Percentiles rank a stretch among this genome's conserved stretches.
Conservation (phyloP, 2,888 invertebrate genomes). For the Aproaerema taeniolella region DNA sequence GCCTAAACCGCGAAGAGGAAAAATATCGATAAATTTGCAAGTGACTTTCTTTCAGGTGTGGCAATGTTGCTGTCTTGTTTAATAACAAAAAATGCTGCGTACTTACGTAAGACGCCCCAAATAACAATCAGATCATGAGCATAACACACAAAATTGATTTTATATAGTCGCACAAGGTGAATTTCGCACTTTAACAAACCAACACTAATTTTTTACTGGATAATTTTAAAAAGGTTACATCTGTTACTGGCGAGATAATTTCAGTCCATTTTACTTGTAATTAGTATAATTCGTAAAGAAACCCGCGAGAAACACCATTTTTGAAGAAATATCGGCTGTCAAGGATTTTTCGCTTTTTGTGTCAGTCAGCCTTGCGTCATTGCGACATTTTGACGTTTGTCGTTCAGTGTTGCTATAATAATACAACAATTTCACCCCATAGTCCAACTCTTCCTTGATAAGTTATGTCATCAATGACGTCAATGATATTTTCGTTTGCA, state of each 20-base stretch:
- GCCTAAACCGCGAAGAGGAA: background rate
- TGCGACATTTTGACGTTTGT: slow-evolving; percentile 56
- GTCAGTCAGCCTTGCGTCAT: slow-evolving; percentile 54
- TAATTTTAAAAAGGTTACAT: slow-evolving; percentile 35
- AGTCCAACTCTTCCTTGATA: no score
- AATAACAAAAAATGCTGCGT: slow-evolving; percentile 49
- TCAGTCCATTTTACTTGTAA: slow-evolving; percentile 52
- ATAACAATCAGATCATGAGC: slow-evolving; percentile 59
- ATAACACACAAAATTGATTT: slow-evolving; percentile 59
- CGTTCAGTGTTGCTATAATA: slow-evolving; percentile 17
- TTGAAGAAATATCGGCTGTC: slow-evolving; percentile 57
- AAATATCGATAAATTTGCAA: background rate
- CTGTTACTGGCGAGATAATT: slow-evolving; percentile 34
- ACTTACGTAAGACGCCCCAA: slow-evolving; percentile 70
- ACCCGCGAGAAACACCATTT: slow-evolving; percentile 72
- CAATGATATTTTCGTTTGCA: no score
- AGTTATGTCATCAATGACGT: no score
- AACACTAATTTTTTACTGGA: slow-evolving; percentile 29
- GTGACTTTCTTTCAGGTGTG: background rate
- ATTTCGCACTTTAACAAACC: slow-evolving; percentile 19
- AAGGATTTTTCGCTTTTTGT: slow-evolving; percentile 55
- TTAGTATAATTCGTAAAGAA: slow-evolving; percentile 56
- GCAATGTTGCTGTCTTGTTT: slow-evolving; percentile 29
- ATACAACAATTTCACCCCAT: background rate
- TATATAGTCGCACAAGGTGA: slow-evolving; percentile 23